phyloP scores from a whole-genome alignment of 1,140 invertebrate species.

The Atopsyche davidsoni region DNA sequence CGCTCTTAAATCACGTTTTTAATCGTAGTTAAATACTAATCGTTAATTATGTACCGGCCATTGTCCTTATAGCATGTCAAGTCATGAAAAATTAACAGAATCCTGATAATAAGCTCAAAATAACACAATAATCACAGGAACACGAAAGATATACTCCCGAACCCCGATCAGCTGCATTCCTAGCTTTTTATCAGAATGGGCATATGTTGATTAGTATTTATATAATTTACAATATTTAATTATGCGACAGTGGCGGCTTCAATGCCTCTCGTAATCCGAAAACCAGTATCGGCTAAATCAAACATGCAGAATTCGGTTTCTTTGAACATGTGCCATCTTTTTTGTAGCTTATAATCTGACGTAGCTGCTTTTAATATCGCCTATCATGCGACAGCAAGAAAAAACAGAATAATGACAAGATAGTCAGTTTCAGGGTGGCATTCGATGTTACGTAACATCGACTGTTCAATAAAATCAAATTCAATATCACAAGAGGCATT shows the following conservation, averaged over 20 bases:
- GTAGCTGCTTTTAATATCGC: no score
- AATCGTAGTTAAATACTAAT: constrained; percentile 1
- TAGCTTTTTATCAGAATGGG: background rate
- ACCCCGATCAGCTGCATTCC: no score
- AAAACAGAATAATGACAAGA: no score
- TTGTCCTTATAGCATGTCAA: constrained; percentile 15
- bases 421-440: constrained; percentile 9
- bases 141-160: no score
- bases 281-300: no score
- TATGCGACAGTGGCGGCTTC: constrained; percentile 6
- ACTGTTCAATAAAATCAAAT: constrained; percentile 13
- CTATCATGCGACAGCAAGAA: no score
- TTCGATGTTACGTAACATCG: background rate
- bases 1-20: constrained; percentile 21
- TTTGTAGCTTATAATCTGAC: no score
- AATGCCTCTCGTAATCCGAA: no score
- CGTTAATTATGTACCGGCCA: constrained; percentile 27
- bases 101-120: background rate
- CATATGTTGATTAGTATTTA: background rate
- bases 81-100: background rate
- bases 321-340: no score
- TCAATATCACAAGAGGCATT: constrained; percentile 5
- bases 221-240: background rate
- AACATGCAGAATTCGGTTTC: no score
- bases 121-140: background rate